Evolutionary conservation across 2,797 vertebrate genomes (phyloP).

Genomic region (Pantherophis alleghaniensis): DNA sequence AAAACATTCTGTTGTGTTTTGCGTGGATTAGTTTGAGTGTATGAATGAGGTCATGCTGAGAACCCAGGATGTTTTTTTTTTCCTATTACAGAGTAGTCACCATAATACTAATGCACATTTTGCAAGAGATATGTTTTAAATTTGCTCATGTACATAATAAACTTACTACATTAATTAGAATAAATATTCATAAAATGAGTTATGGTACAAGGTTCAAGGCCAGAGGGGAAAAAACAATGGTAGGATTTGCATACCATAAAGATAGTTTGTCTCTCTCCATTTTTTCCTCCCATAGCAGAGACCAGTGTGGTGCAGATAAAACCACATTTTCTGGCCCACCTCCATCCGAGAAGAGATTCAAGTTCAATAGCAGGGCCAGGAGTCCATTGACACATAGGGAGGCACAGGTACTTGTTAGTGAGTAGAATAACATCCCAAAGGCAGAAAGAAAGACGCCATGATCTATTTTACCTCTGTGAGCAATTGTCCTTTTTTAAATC

Average conservation of each 20-base stretch:
- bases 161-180: neutral
- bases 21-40: neutral
- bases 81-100: neutral
- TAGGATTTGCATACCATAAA: neutral
- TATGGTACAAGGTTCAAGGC: neutral
- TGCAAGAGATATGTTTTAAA: neutral
- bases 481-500: neutral
- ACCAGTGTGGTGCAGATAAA: neutral
- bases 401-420: neutral
- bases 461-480: neutral
- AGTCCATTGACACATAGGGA: neutral
- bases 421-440: neutral
- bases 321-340: neutral
- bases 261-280: neutral
- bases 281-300: neutral
- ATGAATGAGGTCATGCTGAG: neutral
- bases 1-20: neutral
- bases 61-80: neutral
- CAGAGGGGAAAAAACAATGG: accelerated
- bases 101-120: neutral
- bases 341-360: neutral
- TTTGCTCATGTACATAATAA: neutral
- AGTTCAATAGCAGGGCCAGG: neutral
- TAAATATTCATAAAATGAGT: neutral
- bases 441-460: neutral